phyloP scores from a whole-genome alignment of 2,888 invertebrate genomes.

The Dasysyrphus tricinctus region DNA sequence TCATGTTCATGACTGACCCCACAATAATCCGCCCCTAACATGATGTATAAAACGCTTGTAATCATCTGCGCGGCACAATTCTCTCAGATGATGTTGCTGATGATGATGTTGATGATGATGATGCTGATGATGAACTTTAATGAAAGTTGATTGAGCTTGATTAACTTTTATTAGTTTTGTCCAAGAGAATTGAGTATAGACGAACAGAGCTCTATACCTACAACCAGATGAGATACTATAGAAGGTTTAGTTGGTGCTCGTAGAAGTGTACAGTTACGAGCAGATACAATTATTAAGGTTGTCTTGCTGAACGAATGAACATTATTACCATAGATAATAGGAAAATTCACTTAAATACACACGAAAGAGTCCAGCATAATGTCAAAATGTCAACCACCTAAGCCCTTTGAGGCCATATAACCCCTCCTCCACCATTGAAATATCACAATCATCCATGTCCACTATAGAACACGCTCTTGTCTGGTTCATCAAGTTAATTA shows the following conservation, averaged over 20 bases:
- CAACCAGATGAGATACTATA: conserved; percentile 16
- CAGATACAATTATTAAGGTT: conserved; percentile 39
- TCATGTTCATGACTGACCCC: background rate
- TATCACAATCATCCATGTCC: background rate
- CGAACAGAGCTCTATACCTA: background rate
- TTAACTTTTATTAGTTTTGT: conserved; percentile 84
- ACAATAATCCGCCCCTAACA: conserved; percentile 11
- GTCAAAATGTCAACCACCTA: conserved; percentile 34
- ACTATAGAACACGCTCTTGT: conserved; percentile 4
- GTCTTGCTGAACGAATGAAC: background rate
- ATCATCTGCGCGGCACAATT: conserved; percentile 31
- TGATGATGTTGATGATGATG: conserved; percentile 13
- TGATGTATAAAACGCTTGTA: conserved; percentile 25
- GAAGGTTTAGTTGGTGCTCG: background rate
- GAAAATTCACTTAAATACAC: conserved; percentile 45
- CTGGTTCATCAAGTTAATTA: conserved; percentile 62
- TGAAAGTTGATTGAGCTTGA: conserved; percentile 83
- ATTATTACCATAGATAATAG: conserved; percentile 52
- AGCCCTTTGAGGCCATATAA: conserved; percentile 34
- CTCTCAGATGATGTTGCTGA: conserved; percentile 47
- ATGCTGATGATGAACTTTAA: conserved; percentile 77
- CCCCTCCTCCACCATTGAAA: background rate
- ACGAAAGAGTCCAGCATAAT: conserved; percentile 6
- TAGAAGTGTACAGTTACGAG: conserved; percentile 12
- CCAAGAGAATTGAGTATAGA: conserved; percentile 73